Evolutionary conservation across 1,140 invertebrate genomes (phyloP).

Genomic region (Procambarus clarkii): DNA sequence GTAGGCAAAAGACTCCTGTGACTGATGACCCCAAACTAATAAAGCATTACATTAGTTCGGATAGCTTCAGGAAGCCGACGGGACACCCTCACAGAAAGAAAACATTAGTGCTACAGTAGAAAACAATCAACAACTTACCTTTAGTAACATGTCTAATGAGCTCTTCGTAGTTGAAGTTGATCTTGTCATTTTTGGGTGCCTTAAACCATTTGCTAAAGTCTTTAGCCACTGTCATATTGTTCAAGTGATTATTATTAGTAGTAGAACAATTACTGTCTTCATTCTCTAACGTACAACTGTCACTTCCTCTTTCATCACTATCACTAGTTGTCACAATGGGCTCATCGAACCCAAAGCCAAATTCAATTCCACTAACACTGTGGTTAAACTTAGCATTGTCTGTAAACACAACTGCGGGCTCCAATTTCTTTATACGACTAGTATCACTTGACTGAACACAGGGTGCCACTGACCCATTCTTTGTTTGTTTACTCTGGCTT

Average conservation of each 20-base stretch:
- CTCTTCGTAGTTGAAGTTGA: constrained; percentile 67
- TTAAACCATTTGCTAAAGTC: constrained; percentile 64
- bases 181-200: constrained; percentile 63
- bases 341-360: constrained; percentile 65
- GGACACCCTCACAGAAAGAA: too few relatives aligned
- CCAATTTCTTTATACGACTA: constrained; percentile 59
- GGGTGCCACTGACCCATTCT: constrained; percentile 30
- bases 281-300: constrained; percentile 1
- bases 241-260: constrained; percentile 44
- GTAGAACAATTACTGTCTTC: constrained; percentile 36
- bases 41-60: too few relatives aligned
- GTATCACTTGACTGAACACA: constrained; percentile 49
- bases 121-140: constrained; percentile 32
- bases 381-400: constrained; percentile 66
- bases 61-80: too few relatives aligned
- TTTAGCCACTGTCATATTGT: constrained; percentile 33
- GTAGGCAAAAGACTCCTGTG: too few relatives aligned
- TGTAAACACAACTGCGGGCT: constrained; percentile 66
- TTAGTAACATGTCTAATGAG: constrained; percentile 66
- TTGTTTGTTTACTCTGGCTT: constrained; percentile 36
- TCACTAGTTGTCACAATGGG: constrained; percentile 53
- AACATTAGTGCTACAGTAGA: neutral
- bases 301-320: constrained; percentile 43
- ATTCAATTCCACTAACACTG: constrained; percentile 59
- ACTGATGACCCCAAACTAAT: too few relatives aligned